These are phyloP conservation scores for Spheniscus mendiculus DNA, from an alignment of 2,113 vertebrate genomes.

Conservation along the genomic window DNA sequence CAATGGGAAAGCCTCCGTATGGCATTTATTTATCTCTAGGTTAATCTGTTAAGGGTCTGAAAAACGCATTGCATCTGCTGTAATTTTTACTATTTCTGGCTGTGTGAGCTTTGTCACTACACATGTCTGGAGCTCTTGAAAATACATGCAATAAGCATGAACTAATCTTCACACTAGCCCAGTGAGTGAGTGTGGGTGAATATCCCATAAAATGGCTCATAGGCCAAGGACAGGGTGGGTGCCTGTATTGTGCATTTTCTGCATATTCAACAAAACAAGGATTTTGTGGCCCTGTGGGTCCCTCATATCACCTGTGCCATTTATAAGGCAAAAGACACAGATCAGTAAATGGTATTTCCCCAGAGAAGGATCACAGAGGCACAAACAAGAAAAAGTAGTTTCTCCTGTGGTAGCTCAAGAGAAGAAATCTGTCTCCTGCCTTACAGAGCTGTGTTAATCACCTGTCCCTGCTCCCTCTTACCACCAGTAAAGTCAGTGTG, in stretches of 20 bases:
- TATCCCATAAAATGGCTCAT: neutral
- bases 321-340: neutral
- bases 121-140: neutral
- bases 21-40: constrained; percentile 12
- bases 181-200: neutral
- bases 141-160: neutral
- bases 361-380: neutral
- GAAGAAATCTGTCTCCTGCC: neutral
- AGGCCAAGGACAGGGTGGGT: neutral
- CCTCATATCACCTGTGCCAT: neutral
- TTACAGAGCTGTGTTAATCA: neutral
- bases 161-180: neutral
- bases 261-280: neutral
- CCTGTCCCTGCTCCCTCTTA: neutral
- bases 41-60: constrained; percentile 3
- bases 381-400: neutral
- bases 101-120: neutral
- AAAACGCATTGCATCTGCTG: neutral
- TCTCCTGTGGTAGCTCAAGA: neutral
- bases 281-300: neutral
- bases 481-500: neutral
- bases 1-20: neutral
- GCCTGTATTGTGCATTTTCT: neutral
- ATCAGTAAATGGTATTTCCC: neutral
- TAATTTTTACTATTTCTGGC: constrained; percentile 10